Conservation (phyloP, 2,113 vertebrate genomes). For the Siphamia tubifer region DNA sequence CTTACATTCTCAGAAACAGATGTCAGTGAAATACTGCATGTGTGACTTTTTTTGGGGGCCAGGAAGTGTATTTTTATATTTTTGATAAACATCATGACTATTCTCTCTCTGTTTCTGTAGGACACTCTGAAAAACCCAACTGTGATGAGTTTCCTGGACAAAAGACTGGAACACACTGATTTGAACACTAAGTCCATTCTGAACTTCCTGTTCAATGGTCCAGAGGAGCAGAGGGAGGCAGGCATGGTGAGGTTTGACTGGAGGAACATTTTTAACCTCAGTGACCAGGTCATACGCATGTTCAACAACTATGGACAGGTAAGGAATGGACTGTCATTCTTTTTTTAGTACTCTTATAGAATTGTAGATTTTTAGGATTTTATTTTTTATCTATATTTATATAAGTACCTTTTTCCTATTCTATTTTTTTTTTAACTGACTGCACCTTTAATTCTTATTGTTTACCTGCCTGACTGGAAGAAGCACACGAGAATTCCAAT, state of each 20-base stretch:
- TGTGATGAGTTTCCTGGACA: slow-evolving; percentile 85
- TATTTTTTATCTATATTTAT: too few relatives aligned
- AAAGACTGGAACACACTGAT: slow-evolving; percentile 75
- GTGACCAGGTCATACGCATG: slow-evolving; percentile 79
- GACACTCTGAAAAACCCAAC: slow-evolving; percentile 89
- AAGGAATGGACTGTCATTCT: too few relatives aligned
- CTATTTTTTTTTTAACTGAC: too few relatives aligned
- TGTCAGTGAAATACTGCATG: too few relatives aligned
- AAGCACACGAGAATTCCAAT: too few relatives aligned
- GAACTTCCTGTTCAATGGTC: slow-evolving; percentile 86
- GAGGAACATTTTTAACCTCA: slow-evolving; percentile 86
- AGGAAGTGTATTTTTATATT: not conserved
- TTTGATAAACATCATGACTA: not conserved
- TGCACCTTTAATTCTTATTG: too few relatives aligned
- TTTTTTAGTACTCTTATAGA: too few relatives aligned
- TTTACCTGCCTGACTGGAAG: too few relatives aligned
- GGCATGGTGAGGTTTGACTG: slow-evolving; percentile 83
- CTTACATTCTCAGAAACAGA: too few relatives aligned
- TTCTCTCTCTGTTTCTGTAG: slow-evolving; percentile 64
- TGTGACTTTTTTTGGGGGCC: too few relatives aligned
- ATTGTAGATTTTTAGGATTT: too few relatives aligned
- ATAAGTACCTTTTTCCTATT: too few relatives aligned
- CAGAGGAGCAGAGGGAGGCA: slow-evolving; percentile 54
- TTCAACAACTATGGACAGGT: slow-evolving; percentile 90
- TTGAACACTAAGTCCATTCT: slow-evolving; percentile 85